Evolutionary conservation across 2,113 vertebrate genomes (phyloP).

Genomic region (Megaleporinus macrocephalus): DNA sequence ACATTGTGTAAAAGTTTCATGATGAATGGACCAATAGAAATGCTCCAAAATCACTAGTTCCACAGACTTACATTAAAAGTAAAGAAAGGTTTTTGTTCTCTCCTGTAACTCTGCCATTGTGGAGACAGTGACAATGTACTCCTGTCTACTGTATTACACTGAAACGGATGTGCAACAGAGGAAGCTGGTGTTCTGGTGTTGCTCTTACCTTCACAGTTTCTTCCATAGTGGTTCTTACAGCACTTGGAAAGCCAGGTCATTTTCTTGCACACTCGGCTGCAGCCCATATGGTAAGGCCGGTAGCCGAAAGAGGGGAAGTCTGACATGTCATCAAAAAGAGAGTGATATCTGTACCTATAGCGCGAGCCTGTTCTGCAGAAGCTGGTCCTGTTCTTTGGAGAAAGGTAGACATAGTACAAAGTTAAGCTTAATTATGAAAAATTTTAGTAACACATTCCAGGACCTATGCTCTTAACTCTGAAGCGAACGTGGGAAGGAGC

Average conservation of each 20-base stretch:
- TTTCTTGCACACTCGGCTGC: slow-evolving; percentile 76
- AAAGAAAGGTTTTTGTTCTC: too few relatives aligned
- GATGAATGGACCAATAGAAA: too few relatives aligned
- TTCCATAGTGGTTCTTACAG: slow-evolving; percentile 90
- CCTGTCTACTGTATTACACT: background rate
- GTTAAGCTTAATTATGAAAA: background rate
- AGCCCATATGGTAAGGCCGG: slow-evolving; percentile 61
- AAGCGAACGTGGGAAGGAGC: too few relatives aligned
- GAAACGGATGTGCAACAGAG: background rate
- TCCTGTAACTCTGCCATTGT: too few relatives aligned
- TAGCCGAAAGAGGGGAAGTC: background rate
- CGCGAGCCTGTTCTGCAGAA: slow-evolving; percentile 1
- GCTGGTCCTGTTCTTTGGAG: slow-evolving; percentile 43
- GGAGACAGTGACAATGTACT: too few relatives aligned
- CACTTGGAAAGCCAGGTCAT: slow-evolving; percentile 81
- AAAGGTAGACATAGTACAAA: slow-evolving; percentile 4
- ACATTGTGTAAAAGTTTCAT: too few relatives aligned
- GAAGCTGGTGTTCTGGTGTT: background rate
- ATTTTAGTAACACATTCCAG: too few relatives aligned
- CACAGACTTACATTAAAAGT: too few relatives aligned
- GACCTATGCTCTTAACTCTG: too few relatives aligned
- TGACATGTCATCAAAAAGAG: background rate
- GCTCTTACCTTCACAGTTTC: slow-evolving; percentile 84
- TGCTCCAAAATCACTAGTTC: too few relatives aligned
- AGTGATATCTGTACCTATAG: slow-evolving; percentile 4